Percentiles rank a stretch among this genome's conserved stretches.
Conservation (phyloP, 1,140 invertebrate species). For the Listronotus oregonensis region DNA sequence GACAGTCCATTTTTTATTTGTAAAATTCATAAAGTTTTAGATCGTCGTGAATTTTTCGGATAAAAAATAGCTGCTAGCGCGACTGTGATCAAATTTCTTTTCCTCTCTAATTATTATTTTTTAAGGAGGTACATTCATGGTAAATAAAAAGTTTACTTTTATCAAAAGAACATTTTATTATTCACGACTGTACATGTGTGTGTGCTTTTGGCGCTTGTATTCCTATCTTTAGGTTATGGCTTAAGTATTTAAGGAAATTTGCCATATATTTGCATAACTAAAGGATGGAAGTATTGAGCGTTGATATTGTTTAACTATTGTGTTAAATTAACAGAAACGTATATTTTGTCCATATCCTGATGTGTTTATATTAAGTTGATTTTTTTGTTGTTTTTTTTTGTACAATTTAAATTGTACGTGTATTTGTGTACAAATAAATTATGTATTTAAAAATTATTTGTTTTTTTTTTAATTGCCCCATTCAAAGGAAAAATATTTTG, state of each 20-base stretch:
- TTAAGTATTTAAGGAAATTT: not conserved
- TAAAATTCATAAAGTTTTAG: slow-evolving; percentile 3
- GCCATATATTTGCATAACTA: not conserved
- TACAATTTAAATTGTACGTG: slow-evolving; percentile 27
- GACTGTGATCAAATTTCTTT: slow-evolving; percentile 24
- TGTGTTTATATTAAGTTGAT: slow-evolving; percentile 21
- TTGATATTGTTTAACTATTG: not conserved
- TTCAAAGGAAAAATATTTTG: too few species aligned
- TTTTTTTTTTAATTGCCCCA: not conserved
- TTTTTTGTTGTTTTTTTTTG: slow-evolving; percentile 18
- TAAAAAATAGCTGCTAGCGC: slow-evolving; percentile 11
- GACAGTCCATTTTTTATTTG: slow-evolving; percentile 25
- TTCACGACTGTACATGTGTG: slow-evolving; percentile 1
- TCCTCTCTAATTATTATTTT: slow-evolving; percentile 3
- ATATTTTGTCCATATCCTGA: not conserved
- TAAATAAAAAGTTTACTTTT: too few species aligned
- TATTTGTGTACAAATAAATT: slow-evolving; percentile 32
- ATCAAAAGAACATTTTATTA: not conserved
- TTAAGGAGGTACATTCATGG: not conserved
- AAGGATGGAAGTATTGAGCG: not conserved
- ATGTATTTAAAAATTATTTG: slow-evolving; percentile 12
- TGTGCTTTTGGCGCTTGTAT: slow-evolving; percentile 9
- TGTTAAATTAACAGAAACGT: not conserved
- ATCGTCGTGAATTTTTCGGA: slow-evolving; percentile 11
- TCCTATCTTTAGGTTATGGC: not conserved